Percentiles rank a stretch among this genome's conserved stretches.
Evolutionary conservation across 1,140 invertebrate species (phyloP).

Genomic region (Akabosia matsudoensis): DNA sequence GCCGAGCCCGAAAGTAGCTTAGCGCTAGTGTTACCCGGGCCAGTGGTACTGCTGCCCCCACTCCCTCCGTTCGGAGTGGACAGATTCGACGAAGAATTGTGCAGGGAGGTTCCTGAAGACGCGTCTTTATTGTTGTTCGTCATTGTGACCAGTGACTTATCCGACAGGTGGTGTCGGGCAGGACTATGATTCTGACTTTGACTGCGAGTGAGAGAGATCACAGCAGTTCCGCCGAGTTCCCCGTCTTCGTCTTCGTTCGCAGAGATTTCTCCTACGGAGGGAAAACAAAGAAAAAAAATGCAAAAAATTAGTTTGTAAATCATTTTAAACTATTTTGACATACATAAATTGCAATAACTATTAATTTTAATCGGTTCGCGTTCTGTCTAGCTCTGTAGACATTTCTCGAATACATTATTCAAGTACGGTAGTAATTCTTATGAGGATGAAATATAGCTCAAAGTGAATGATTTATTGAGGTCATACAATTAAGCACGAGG

Average conservation of each 20-base stretch:
- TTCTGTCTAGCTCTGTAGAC: too few relatives aligned
- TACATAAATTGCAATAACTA: too few relatives aligned
- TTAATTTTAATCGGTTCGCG: too few relatives aligned
- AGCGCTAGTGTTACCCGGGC: not conserved
- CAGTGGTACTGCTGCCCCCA: not conserved
- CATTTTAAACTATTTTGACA: too few relatives aligned
- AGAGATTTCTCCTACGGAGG: conserved; percentile 44
- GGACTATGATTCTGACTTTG: conserved; percentile 1
- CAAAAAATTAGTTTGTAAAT: too few relatives aligned
- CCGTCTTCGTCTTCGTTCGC: conserved; percentile 46
- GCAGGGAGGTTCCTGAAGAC: not conserved
- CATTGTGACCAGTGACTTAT: conserved; percentile 3
- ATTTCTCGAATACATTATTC: too few relatives aligned
- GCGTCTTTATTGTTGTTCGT: conserved; percentile 14
- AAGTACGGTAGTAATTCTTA: not conserved
- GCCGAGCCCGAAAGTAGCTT: not conserved
- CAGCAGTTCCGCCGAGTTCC: conserved; percentile 8
- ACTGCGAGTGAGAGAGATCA: conserved; percentile 19
- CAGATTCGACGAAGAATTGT: conserved; percentile 10
- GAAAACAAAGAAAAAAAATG: conserved; percentile 18
- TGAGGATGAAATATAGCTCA: not conserved
- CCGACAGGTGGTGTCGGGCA: not conserved
- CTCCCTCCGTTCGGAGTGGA: not conserved
- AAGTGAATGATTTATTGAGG: conserved; percentile 6
- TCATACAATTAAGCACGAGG: not conserved